A percentile compares a stretch with the other conserved stretches of the same genome.
phyloP scores from a whole-genome alignment of 2,888 invertebrate species.

The Aphodius granarius region DNA sequence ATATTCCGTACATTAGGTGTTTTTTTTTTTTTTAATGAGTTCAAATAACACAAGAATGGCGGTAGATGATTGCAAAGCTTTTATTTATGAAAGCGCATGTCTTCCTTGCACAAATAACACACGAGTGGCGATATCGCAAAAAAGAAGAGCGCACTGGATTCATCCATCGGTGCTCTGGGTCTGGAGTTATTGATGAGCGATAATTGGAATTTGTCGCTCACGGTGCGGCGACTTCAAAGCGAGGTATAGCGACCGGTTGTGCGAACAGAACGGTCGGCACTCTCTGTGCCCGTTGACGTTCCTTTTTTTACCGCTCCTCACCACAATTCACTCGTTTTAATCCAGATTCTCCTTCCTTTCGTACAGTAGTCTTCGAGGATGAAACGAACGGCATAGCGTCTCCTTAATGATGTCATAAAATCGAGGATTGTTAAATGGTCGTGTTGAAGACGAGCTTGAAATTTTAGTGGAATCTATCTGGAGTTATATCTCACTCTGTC shows the following conservation, averaged over 20 bases:
- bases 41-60: too few relatives aligned
- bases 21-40: too few relatives aligned
- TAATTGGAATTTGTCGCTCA: constrained; percentile 20
- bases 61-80: too few relatives aligned
- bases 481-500: background rate
- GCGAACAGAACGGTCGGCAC: background rate
- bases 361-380: background rate
- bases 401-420: background rate
- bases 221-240: constrained; percentile 18
- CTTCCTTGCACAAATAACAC: background rate
- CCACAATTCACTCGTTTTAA: background rate
- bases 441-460: background rate
- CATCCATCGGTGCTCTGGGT: background rate
- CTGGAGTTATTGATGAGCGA: constrained; percentile 19
- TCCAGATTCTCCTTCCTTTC: background rate
- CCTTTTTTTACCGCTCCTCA: background rate
- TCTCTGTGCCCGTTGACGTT: background rate
- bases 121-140: background rate
- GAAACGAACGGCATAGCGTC: background rate
- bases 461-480: background rate
- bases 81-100: too few relatives aligned
- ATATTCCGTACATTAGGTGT: too few relatives aligned
- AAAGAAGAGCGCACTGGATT: background rate
- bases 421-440: background rate
- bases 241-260: background rate